A percentile compares a stretch with the other conserved stretches of the same genome.
phyloP scores from a whole-genome alignment of 2,888 invertebrate genomes.

The Drosophila anomelani region DNA sequence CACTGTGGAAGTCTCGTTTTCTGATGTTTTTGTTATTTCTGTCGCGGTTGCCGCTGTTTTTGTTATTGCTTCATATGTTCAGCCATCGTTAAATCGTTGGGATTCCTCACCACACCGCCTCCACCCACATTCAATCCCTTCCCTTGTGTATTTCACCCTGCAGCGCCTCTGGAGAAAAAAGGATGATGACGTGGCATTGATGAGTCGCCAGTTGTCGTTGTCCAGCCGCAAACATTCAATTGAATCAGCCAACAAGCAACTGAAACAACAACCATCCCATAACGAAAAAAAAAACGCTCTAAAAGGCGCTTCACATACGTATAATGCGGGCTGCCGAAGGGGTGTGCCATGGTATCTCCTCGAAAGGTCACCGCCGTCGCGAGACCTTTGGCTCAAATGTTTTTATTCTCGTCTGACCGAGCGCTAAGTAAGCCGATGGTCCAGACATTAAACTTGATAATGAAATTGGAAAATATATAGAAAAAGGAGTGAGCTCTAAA shows the following conservation, averaged over 20 bases:
- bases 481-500: neutral
- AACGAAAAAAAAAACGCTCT: slow-evolving; percentile 23
- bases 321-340: slow-evolving; percentile 18
- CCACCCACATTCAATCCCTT: neutral
- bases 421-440: slow-evolving; percentile 64
- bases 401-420: slow-evolving; percentile 30
- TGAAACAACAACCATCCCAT: slow-evolving; percentile 27
- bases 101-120: neutral
- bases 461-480: slow-evolving; percentile 52
- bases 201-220: slow-evolving; percentile 61
- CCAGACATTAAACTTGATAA: slow-evolving; percentile 69
- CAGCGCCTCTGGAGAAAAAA: neutral
- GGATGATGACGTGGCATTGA: slow-evolving; percentile 45
- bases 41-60: slow-evolving; percentile 4
- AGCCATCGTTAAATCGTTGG: slow-evolving; percentile 39
- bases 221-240: slow-evolving; percentile 68
- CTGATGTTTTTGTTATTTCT: slow-evolving; percentile 35
- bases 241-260: slow-evolving; percentile 50
- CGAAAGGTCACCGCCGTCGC: slow-evolving; percentile 63
- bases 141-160: slow-evolving; percentile 6
- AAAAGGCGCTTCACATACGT: slow-evolving; percentile 33
- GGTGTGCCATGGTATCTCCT: slow-evolving; percentile 21
- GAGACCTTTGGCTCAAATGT: slow-evolving; percentile 36
- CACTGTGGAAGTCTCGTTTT: slow-evolving; percentile 22
- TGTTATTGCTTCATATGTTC: slow-evolving; percentile 34